Evolutionary conservation across 2,797 vertebrate species (phyloP), one percentile per base, ranked within the genome.

Genomic region (Carduelis carduelis): DNA sequence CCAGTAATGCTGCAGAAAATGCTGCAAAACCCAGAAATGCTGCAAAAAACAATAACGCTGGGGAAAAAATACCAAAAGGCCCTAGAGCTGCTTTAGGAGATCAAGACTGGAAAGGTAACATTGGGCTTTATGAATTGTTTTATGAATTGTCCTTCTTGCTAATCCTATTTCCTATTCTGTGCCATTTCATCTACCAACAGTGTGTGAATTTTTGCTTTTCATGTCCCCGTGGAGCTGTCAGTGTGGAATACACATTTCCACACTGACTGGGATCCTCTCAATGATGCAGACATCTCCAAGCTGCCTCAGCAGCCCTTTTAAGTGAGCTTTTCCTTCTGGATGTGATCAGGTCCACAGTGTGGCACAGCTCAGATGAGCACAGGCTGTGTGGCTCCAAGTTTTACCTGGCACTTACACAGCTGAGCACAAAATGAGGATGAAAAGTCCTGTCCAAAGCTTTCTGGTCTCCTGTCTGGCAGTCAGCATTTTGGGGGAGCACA

Each of bases 401-500:
- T 59, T 61, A 59, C 37, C 44, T 60, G 71, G 28, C 34, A 13
- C 20, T 69, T 27, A 6, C 35, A 34, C 34, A 59, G 35, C 41
- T 3, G 2, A 74, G 37, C 43, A 53, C 18, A 12, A 20, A 57
- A 74, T 27, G 47, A 74, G 70, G 37, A 20, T 24, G 35, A 61
- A n/a, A 68, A 57, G 2, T 5, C 8, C 24, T 35, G 19, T 14
- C n/a, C 18, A 28, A 72, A 75, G 6, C 3, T 34, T 39, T 60
- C 46, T 34, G 43, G 37, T 21, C 12, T 78, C 27, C 30, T 66
- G 14, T 26, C 56, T 53, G 59, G 26, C 32, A 76, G 30, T 3
- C 2, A 1, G 4, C 0, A 2, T 78, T 75, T 11, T 75, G 6
- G n/a, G 27, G 50, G 26, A 92, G 8, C 28, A 14, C 0, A 2